Percentiles rank a stretch among this genome's conserved stretches.
phyloP scores from a whole-genome alignment of 2,888 invertebrate genomes.

The Drosophila subsilvestris region DNA sequence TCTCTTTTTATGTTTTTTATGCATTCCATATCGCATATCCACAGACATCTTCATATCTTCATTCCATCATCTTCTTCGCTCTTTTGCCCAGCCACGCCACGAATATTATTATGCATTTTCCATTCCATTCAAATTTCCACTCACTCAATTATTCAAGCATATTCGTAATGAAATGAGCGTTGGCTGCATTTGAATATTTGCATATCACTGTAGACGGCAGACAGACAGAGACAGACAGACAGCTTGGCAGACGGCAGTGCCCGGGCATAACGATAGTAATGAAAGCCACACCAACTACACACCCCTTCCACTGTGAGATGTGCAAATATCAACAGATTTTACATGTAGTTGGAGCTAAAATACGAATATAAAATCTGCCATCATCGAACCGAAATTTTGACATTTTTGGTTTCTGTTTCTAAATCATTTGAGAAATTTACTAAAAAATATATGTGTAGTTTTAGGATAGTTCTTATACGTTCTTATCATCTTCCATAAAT shows the following conservation, averaged over 20 bases:
- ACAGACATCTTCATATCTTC: slow-evolving; percentile 38
- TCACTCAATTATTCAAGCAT: slow-evolving; percentile 60
- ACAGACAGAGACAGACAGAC: not conserved
- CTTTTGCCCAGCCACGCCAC: slow-evolving; percentile 33
- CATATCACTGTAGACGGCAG: slow-evolving; percentile 38
- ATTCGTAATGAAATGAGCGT: slow-evolving; percentile 41
- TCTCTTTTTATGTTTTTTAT: slow-evolving; percentile 28
- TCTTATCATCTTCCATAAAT: too few species aligned
- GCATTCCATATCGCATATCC: slow-evolving; percentile 9
- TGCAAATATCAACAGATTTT: not conserved
- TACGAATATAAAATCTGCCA: not conserved
- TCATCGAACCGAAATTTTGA: not conserved
- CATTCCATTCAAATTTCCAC: slow-evolving; percentile 61
- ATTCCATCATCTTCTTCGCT: slow-evolving; percentile 23
- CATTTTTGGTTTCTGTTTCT: not conserved
- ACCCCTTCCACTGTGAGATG: not conserved
- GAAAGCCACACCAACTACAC: not conserved
- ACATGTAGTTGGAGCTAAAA: too few species aligned
- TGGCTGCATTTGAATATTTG: slow-evolving; percentile 56
- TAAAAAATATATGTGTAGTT: too few species aligned
- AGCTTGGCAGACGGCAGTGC: not conserved
- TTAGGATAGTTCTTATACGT: too few species aligned
- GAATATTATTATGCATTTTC: slow-evolving; percentile 39
- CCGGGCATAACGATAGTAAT: not conserved
- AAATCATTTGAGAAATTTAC: too few species aligned